A percentile compares a stretch with the other conserved stretches of the same genome.
phyloP scores from a whole-genome alignment of 92 coral and sea anemone species.

The Palythoa caribaeorum region DNA sequence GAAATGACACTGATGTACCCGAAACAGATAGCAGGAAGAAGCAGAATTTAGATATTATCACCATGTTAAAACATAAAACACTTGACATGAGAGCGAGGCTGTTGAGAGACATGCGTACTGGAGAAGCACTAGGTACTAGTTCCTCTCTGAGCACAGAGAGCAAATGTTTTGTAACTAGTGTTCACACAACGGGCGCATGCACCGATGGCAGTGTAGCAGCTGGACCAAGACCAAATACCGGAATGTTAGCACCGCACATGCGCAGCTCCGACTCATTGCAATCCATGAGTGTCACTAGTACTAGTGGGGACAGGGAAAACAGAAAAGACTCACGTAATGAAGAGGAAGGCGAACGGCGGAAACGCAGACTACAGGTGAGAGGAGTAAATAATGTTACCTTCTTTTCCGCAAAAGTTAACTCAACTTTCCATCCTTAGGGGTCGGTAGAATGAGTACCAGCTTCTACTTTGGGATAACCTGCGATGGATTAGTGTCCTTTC shows the following conservation, averaged over 20 bases:
- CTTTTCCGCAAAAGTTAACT: background rate
- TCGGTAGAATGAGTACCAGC: background rate
- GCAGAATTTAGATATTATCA: conserved; percentile 75
- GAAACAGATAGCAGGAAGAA: conserved; percentile 40
- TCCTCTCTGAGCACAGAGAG: conserved; percentile 15
- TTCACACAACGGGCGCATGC: background rate
- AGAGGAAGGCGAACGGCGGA: conserved; percentile 18
- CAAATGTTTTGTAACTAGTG: background rate
- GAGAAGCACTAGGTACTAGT: conserved; percentile 35
- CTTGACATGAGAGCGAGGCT: conserved; percentile 63
- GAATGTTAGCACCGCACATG: conserved; percentile 26
- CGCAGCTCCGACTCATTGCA: background rate
- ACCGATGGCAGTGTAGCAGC: conserved; percentile 21
- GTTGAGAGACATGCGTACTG: conserved; percentile 24
- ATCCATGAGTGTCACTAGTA: conserved; percentile 1
- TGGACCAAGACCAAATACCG: background rate
- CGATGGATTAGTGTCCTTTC: too few relatives aligned
- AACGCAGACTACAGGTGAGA: conserved; percentile 31
- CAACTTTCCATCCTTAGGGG: too few relatives aligned
- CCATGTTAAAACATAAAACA: conserved; percentile 66
- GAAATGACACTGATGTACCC: background rate
- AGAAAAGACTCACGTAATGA: background rate
- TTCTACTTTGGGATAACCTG: too few relatives aligned
- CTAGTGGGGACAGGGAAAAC: conserved; percentile 16
- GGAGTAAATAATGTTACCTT: too few relatives aligned